Base-by-base conservation (phyloP, 2,888 invertebrate species). In the Mystacides longicornis region DNA sequence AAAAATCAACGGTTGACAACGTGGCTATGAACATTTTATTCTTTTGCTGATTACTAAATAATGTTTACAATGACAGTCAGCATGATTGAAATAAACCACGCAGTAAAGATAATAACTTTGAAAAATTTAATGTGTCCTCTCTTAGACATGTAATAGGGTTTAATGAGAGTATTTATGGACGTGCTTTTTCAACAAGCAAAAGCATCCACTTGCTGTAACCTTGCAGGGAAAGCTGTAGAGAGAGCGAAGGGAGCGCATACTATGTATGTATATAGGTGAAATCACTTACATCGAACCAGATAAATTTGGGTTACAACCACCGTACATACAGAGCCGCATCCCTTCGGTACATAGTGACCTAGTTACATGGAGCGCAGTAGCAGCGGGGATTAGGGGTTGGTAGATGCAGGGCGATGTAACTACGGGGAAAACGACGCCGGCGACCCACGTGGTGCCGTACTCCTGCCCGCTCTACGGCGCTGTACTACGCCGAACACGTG, bases 331-430 rank as follows among this genome's bases (percentile, higher is more conserved):
- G n/a, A n/a, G n/a, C n/a, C n/a, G n/a, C 43, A 43, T 43, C 43
- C 43, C 23, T 23, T 48, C 23, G 21, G 23, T 20, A 48, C 21
- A 48, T 48, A 23, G 48, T 48, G 48, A 48, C 48, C 48, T 16
- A 48, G 48, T 48, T 48, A 48, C 48, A 48, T 23, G n/a, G 16
- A 37, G 37, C 37, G 37, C 37, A 37, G 37, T 37, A 37, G 37
- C 37, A 37, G 7, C 27, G 11, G 27, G 7, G 27, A 16, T 14
- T 37, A 37, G 37, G 37, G 14, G 27, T 5, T 27, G 27, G 27
- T 27, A 27, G 27, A 7, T 37, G 37, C 19, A 54, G 54, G 54
- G 54, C 54, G 42, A 49, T 54, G 49, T 45, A 54, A 49, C 37
- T 37, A 37, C 37, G 37, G 37, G 37, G 37, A 37, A 14, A 37